Base-by-base conservation (phyloP, 2,888 invertebrate genomes). In the Julus scanicus region DNA sequence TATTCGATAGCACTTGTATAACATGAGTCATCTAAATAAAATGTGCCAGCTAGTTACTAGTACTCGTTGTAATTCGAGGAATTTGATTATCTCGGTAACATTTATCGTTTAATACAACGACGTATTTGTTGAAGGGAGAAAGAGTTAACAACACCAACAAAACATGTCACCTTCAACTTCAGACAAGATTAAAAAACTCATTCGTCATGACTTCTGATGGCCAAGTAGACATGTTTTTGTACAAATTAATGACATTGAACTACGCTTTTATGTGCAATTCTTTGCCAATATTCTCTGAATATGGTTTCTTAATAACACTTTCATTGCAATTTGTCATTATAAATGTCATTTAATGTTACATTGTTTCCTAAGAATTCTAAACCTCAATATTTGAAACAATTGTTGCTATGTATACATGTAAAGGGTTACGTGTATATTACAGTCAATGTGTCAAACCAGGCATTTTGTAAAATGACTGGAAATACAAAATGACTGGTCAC, bases 81-180 rank as follows among this genome's bases (percentile, higher is more conserved):
- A 80, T 80, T 37, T 37, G 80, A 80, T 29, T 80, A 39, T 37
- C 80, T 80, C 37, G 80, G 80, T 80, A 80, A 80, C 37, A 39
- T 13, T 71, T 80, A 53, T 53, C 53, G 53, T 53, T 53, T 53
- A 53, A 53, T 53, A 37, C 37, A 29, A 13, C 37, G 37, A 13
- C 37, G 80, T 4, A 37, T 37, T 80, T 8, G 37, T 80, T 39
- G 13, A 80, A 80, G 80, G 80, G 29, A 8, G 44, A 44, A 8
- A 8, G 80, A 15, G 80, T 71, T 29, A 49, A 29, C n/a, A 71
- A 71, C 29, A 29, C 29, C 71, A 11, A 71, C 71, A 71, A 29
- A 71, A 71, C 71, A 71, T 71, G 71, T 71, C 71, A 71, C 71
- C 71, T 71, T 71, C 71, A 71, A n/a, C 71, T 71, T n/a, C n/a